A percentile compares a stretch with the other conserved stretches of the same genome.
phyloP scores from a whole-genome alignment of 2,888 invertebrate genomes.

The Caenorhabditis wallacei region DNA sequence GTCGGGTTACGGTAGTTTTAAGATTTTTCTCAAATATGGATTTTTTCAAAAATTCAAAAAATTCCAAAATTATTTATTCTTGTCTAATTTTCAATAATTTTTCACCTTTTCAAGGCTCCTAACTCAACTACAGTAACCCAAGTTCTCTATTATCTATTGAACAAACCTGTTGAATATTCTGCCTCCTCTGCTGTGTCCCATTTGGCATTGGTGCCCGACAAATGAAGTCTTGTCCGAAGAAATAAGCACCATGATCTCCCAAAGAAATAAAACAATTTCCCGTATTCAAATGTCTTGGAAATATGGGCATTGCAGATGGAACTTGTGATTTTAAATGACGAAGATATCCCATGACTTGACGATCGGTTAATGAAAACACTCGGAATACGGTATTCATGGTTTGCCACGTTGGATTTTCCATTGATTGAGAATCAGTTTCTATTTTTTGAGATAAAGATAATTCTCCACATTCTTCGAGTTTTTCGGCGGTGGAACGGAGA shows the following conservation, averaged over 20 bases:
- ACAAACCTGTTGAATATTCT: slow-evolving; percentile 26
- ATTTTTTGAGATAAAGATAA: slow-evolving; percentile 18
- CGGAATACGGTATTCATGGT: slow-evolving; percentile 25
- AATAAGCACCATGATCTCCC: slow-evolving; percentile 52
- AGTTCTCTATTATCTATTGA: too few relatives aligned
- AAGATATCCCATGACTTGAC: slow-evolving; percentile 63
- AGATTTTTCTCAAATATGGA: not conserved
- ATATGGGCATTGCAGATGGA: slow-evolving; percentile 58
- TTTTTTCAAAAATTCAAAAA: not conserved
- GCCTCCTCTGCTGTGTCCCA: slow-evolving; percentile 23
- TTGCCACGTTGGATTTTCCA: slow-evolving; percentile 37
- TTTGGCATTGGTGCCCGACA: slow-evolving; percentile 52
- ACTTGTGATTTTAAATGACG: slow-evolving; percentile 48
- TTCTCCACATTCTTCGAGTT: slow-evolving; percentile 48
- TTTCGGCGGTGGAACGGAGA: slow-evolving; percentile 41
- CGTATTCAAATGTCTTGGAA: slow-evolving; percentile 52
- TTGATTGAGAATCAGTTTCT: not conserved
- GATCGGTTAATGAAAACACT: slow-evolving; percentile 54
- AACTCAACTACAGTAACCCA: too few relatives aligned
- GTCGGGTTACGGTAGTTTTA: not conserved
- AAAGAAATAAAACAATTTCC: slow-evolving; percentile 49
- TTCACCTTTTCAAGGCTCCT: too few relatives aligned
- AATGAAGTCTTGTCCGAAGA: slow-evolving; percentile 56
- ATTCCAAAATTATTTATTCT: too few relatives aligned
- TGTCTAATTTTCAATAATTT: not conserved